Percentiles rank a stretch among this genome's conserved stretches.
Evolutionary conservation across 2,113 vertebrate genomes (phyloP).

Genomic region (Siniperca knerii): DNA sequence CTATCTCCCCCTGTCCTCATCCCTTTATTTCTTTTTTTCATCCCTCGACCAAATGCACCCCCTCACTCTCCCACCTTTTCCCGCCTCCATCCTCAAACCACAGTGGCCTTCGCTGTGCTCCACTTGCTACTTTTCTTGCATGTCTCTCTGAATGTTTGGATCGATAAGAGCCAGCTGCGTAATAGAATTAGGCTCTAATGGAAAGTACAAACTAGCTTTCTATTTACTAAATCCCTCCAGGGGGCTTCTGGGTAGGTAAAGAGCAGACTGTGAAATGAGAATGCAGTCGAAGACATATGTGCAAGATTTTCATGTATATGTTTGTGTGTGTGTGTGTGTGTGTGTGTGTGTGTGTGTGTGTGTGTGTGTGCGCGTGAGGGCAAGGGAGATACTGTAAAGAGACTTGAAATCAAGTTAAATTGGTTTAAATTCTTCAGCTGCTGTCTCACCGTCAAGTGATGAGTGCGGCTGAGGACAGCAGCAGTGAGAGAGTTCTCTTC

Average conservation of each 20-base stretch:
- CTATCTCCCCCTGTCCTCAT: not conserved
- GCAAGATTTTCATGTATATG: not conserved
- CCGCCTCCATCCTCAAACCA: slow-evolving; percentile 41
- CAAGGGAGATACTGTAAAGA: slow-evolving; percentile 31
- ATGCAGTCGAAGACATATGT: slow-evolving; percentile 32
- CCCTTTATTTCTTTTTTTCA: slow-evolving; percentile 2
- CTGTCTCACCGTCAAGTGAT: slow-evolving; percentile 31
- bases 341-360: slow-evolving; percentile 8
- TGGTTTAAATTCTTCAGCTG: slow-evolving; percentile 47
- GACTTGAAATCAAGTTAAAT: slow-evolving; percentile 48
- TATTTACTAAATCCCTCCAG: slow-evolving; percentile 78
- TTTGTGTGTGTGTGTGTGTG: not conserved
- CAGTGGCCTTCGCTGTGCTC: slow-evolving; percentile 52
- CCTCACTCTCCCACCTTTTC: slow-evolving; percentile 40
- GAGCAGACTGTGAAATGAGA: slow-evolving; percentile 72
- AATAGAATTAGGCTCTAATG: slow-evolving; percentile 82
- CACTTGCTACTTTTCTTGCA: slow-evolving; percentile 63
- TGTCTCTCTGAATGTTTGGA: slow-evolving; percentile 68
- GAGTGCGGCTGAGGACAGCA: slow-evolving; percentile 15
- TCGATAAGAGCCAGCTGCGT: slow-evolving; percentile 71
- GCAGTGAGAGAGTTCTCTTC: not conserved
- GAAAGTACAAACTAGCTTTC: slow-evolving; percentile 81
- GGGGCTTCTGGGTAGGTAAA: slow-evolving; percentile 68
- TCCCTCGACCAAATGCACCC: slow-evolving; percentile 11
- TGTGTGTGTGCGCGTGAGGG: not conserved